Percentiles rank a stretch among this genome's conserved stretches.
These are phyloP conservation scores for Pogoniulus pusillus DNA, from an alignment of 2,797 vertebrate genomes.

Conservation along the genomic window DNA sequence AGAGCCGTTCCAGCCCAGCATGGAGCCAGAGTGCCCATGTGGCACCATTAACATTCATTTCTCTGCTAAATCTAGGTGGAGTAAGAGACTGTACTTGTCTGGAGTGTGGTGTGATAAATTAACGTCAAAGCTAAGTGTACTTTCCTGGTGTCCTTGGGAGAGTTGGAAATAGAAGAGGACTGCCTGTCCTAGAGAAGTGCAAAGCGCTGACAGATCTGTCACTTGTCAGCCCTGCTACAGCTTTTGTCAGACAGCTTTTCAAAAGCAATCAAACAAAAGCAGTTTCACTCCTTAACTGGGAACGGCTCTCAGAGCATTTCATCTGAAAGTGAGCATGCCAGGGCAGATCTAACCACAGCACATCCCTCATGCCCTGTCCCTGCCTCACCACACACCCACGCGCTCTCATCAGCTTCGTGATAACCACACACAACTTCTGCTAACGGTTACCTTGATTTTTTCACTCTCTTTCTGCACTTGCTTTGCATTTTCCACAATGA, in stretches of 20 bases:
- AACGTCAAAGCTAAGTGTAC: not conserved
- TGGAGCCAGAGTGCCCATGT: accelerated
- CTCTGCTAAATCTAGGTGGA: not conserved
- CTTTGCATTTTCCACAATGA: conserved; percentile 85
- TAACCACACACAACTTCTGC: accelerated
- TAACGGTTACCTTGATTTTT: conserved; percentile 89
- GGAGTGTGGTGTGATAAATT: not conserved
- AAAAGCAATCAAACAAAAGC: conserved; percentile 36
- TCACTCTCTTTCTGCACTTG: conserved; percentile 89
- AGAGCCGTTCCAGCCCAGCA: accelerated
- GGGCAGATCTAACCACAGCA: not conserved
- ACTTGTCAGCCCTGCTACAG: not conserved
- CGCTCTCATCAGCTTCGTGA: not conserved
- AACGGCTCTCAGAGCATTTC: not conserved
- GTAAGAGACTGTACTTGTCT: not conserved
- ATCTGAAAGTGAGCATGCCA: accelerated
- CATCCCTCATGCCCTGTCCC: not conserved
- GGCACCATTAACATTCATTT: not conserved
- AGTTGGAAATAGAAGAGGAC: conserved; percentile 46
- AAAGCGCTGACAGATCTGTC: conserved; percentile 23
- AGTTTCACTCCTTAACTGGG: not conserved
- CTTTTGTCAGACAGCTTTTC: conserved; percentile 41
- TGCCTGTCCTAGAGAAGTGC: conserved; percentile 46
- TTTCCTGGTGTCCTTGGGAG: conserved; percentile 40
- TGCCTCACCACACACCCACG: not conserved